phyloP scores from a whole-genome alignment of 2,113 vertebrate species.

The Oryzias woworae region DNA sequence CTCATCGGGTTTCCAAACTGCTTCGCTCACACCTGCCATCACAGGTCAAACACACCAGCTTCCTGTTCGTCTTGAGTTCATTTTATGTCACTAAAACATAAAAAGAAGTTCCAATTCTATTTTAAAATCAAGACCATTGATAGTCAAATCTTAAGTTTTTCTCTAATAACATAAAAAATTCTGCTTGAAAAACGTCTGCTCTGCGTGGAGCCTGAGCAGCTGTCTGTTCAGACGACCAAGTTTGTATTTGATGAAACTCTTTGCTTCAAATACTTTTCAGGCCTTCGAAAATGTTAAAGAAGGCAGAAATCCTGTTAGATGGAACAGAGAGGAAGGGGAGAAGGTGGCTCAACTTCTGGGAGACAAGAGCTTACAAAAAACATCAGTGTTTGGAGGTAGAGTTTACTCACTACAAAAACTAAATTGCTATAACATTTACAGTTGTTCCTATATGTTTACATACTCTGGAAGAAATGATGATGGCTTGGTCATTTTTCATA shows the following conservation, averaged over 20 bases:
- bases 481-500: too few relatives aligned
- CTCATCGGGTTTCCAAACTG: slow-evolving; percentile 75
- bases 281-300: slow-evolving; percentile 19
- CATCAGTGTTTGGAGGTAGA: slow-evolving; percentile 64
- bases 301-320: slow-evolving; percentile 37
- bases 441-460: too few relatives aligned
- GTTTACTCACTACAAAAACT: neutral
- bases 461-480: too few relatives aligned
- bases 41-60: slow-evolving; percentile 74
- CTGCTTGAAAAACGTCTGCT: slow-evolving; percentile 33
- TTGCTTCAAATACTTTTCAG: slow-evolving; percentile 44
- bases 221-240: slow-evolving; percentile 56
- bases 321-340: slow-evolving; percentile 69
- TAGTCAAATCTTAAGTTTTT: too few relatives aligned
- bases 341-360: slow-evolving; percentile 61
- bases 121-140: too few relatives aligned
- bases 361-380: slow-evolving; percentile 70
- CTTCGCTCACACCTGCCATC: slow-evolving; percentile 70
- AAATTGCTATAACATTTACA: too few relatives aligned
- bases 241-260: slow-evolving; percentile 24
- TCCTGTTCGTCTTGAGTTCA: neutral
- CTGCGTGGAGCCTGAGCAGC: slow-evolving; percentile 26
- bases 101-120: too few relatives aligned
- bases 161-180: slow-evolving; percentile 10
- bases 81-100: too few relatives aligned